phyloP scores from a whole-genome alignment of 2,888 invertebrate genomes.

The Eilema caniola region DNA sequence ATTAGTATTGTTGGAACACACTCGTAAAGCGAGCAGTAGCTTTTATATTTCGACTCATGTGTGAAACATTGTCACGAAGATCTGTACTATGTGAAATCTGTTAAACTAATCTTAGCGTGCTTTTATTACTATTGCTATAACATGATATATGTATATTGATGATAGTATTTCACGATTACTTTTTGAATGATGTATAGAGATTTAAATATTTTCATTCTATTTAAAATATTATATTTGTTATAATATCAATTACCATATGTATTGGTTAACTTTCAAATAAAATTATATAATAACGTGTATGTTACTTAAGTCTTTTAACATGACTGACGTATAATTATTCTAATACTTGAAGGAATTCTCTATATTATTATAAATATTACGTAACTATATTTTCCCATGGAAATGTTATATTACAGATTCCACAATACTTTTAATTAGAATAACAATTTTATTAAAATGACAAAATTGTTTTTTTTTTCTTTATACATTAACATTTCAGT shows the following conservation, averaged over 20 bases:
- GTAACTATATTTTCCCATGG: too few species aligned
- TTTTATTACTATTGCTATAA: constrained; percentile 28
- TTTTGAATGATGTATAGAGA: not conserved
- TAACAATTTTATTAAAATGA: too few species aligned
- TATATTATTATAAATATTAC: too few species aligned
- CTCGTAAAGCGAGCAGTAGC: constrained; percentile 72
- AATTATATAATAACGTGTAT: not conserved
- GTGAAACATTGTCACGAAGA: constrained; percentile 70
- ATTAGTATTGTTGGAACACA: constrained; percentile 75
- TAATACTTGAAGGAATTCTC: too few species aligned
- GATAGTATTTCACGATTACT: not conserved
- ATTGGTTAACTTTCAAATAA: not conserved
- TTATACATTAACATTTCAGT: not conserved
- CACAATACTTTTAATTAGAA: too few species aligned
- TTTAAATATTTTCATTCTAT: not conserved
- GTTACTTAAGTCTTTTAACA: too few species aligned
- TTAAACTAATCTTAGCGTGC: constrained; percentile 33
- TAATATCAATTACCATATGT: too few species aligned
- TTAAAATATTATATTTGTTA: not conserved
- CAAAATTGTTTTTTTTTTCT: not conserved
- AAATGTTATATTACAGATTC: too few species aligned
- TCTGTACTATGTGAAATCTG: constrained; percentile 33
- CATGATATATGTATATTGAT: not conserved
- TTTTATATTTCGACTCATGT: constrained; percentile 71
- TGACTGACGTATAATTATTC: too few species aligned